These are phyloP conservation scores for Leucophenga montana DNA, from an alignment of 2,888 invertebrate genomes.

Conservation along the genomic window DNA sequence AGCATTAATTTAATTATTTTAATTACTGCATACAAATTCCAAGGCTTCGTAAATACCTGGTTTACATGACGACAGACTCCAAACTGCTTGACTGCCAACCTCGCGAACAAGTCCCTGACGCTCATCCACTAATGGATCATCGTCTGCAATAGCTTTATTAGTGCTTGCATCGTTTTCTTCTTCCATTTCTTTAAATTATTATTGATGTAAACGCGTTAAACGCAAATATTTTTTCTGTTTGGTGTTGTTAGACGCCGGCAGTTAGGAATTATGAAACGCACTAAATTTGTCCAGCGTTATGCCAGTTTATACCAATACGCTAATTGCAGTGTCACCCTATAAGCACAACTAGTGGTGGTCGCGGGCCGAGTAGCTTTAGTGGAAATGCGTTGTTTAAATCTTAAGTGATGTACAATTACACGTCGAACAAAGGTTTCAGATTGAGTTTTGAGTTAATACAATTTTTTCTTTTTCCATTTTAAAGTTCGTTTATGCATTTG, in stretches of 20 bases:
- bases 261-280: too few relatives aligned
- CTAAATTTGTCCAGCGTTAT: neutral
- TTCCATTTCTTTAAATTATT: conserved; percentile 48
- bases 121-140: conserved; percentile 71
- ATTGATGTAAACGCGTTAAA: too few relatives aligned
- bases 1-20: neutral
- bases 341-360: too few relatives aligned
- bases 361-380: too few relatives aligned
- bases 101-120: conserved; percentile 78
- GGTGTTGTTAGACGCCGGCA: neutral
- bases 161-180: conserved; percentile 48
- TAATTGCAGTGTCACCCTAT: too few relatives aligned
- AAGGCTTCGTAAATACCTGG: conserved; percentile 79
- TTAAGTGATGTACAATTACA: too few relatives aligned
- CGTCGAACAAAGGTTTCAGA: too few relatives aligned
- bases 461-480: too few relatives aligned
- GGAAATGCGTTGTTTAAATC: too few relatives aligned
- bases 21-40: neutral
- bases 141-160: conserved; percentile 57
- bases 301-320: conserved; percentile 1
- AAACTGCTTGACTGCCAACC: conserved; percentile 94
- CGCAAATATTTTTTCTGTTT: neutral
- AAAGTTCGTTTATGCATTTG: too few relatives aligned
- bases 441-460: too few relatives aligned
- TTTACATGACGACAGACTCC: conserved; percentile 99